Evolutionary conservation across 2,888 invertebrate species (phyloP).

Genomic region (Unio delphinus): DNA sequence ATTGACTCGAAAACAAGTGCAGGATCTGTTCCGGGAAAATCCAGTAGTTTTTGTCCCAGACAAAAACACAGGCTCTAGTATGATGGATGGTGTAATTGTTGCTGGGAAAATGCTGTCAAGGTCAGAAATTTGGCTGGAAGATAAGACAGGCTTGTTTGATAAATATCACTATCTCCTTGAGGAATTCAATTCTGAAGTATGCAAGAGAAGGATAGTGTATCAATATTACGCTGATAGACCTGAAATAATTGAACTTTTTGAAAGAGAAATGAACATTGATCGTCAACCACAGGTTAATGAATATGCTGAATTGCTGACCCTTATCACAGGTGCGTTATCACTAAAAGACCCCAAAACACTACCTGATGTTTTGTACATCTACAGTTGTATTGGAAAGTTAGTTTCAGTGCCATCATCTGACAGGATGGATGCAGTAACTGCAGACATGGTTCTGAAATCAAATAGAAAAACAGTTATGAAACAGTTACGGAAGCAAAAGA

Average conservation of each 20-base stretch:
- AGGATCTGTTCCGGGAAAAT: slow-evolving; percentile 49
- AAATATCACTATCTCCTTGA: slow-evolving; percentile 34
- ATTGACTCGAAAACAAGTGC: slow-evolving; percentile 41
- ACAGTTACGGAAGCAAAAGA: slow-evolving; percentile 11
- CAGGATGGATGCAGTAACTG: not conserved
- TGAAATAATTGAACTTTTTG: slow-evolving; percentile 13
- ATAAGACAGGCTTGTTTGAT: slow-evolving; percentile 50
- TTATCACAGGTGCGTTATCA: slow-evolving; percentile 25
- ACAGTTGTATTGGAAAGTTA: slow-evolving; percentile 31
- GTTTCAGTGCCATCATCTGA: not conserved
- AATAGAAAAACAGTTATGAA: slow-evolving; percentile 4
- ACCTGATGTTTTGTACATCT: slow-evolving; percentile 30
- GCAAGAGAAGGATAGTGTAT: slow-evolving; percentile 26
- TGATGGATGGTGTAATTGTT: slow-evolving; percentile 4
- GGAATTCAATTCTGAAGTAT: slow-evolving; percentile 37
- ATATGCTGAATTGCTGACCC: slow-evolving; percentile 44
- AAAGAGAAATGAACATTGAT: slow-evolving; percentile 25
- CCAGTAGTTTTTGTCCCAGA: slow-evolving; percentile 56
- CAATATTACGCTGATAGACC: slow-evolving; percentile 8
- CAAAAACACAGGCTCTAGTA: too few species aligned
- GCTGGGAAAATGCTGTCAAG: slow-evolving; percentile 43
- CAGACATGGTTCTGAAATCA: slow-evolving; percentile 1
- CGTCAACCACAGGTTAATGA: slow-evolving; percentile 38
- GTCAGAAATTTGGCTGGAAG: slow-evolving; percentile 61
- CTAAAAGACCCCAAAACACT: slow-evolving; percentile 24